Percentiles rank a stretch among this genome's conserved stretches.
phyloP scores from a whole-genome alignment of 2,888 invertebrate genomes.

The Drosophila formosana region DNA sequence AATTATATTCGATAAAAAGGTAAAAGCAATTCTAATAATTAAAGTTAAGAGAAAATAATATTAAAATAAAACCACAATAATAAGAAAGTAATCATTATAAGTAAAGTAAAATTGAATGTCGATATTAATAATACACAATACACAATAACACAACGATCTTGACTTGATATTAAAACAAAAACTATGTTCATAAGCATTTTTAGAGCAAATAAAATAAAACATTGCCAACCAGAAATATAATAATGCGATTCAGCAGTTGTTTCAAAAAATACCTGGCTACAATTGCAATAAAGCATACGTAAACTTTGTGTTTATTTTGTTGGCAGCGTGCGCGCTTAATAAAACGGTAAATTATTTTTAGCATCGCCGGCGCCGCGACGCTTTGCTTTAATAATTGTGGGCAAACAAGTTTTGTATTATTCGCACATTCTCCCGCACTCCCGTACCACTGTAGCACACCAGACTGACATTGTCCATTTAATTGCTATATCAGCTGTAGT shows the following conservation, averaged over 20 bases:
- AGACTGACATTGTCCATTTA: slow-evolving; percentile 10
- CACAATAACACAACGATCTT: too few species aligned
- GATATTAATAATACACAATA: too few species aligned
- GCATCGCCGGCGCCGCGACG: slow-evolving; percentile 14
- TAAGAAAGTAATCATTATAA: too few species aligned
- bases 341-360: slow-evolving; percentile 19
- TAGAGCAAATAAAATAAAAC: background rate
- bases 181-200: background rate
- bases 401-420: slow-evolving; percentile 3
- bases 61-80: too few species aligned
- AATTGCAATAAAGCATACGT: background rate
- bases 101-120: too few species aligned
- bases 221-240: background rate
- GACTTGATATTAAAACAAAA: too few species aligned
- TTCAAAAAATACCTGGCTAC: background rate
- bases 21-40: too few species aligned
- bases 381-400: background rate
- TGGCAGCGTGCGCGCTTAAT: slow-evolving; percentile 3
- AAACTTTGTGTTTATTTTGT: slow-evolving; percentile 1
- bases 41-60: too few species aligned
- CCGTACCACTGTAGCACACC: slow-evolving; percentile 29
- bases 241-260: background rate
- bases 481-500: slow-evolving; percentile 7
- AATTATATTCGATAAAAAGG: too few species aligned
- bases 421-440: background rate